Percentiles rank a stretch among this genome's conserved stretches.
These are phyloP conservation scores for Diglossa brunneiventris DNA, from an alignment of 2,113 vertebrate genomes.

Conservation along the genomic window DNA sequence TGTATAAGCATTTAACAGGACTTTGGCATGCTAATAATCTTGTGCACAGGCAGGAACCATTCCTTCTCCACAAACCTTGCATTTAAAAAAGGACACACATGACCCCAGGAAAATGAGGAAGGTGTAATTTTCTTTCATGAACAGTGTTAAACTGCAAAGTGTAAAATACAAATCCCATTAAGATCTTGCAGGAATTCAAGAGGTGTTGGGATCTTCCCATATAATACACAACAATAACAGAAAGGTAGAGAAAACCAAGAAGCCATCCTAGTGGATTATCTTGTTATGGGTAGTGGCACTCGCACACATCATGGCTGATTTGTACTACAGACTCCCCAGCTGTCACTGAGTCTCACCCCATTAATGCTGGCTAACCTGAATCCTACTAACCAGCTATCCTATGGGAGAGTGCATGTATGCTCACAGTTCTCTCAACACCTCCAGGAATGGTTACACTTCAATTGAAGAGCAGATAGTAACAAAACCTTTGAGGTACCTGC, in stretches of 20 bases:
- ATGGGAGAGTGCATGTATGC: accelerated
- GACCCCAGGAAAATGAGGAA: neutral
- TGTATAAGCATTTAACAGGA: neutral
- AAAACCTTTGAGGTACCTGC: neutral
- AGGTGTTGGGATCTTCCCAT: neutral
- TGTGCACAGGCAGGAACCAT: neutral
- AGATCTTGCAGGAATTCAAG: neutral
- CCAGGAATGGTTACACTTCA: neutral
- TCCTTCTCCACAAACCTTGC: neutral
- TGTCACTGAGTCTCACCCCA: neutral
- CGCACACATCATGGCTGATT: neutral
- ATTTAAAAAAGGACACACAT: neutral
- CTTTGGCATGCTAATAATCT: neutral
- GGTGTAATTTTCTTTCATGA: neutral
- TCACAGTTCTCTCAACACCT: neutral
- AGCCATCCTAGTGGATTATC: accelerated
- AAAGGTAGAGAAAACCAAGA: neutral
- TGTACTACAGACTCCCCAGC: neutral
- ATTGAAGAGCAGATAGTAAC: neutral
- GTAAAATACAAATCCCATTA: neutral
- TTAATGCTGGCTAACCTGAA: neutral
- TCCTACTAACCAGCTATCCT: neutral
- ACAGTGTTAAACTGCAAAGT: neutral
- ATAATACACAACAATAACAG: neutral
- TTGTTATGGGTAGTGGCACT: neutral